Evolutionary conservation across 2,888 invertebrate genomes (phyloP).

Genomic region (Macrophya alboannulata): DNA sequence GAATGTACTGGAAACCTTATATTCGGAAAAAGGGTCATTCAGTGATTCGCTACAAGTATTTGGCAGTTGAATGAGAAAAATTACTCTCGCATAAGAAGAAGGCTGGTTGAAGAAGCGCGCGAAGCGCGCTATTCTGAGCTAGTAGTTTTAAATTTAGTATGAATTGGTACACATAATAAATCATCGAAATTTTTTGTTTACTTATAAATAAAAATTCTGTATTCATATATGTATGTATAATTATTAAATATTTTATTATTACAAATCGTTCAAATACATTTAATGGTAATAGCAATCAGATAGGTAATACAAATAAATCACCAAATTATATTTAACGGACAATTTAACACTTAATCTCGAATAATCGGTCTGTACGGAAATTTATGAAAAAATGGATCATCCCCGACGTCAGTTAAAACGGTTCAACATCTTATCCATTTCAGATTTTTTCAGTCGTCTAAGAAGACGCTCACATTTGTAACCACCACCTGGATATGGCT

Average conservation of each 20-base stretch:
- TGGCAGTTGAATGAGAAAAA: too few species aligned
- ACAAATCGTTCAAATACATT: slow-evolving; percentile 51
- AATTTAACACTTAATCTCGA: slow-evolving; percentile 29
- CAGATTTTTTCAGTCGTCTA: not conserved
- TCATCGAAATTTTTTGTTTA: not conserved
- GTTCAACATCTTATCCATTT: slow-evolving; percentile 22
- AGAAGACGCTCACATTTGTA: not conserved
- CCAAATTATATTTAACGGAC: slow-evolving; percentile 29
- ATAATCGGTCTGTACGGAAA: slow-evolving; percentile 25
- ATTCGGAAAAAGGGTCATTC: too few species aligned
- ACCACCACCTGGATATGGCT: slow-evolving; percentile 11
- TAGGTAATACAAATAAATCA: slow-evolving; percentile 44
- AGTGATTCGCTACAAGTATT: too few species aligned
- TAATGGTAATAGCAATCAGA: slow-evolving; percentile 31
- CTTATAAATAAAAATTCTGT: not conserved
- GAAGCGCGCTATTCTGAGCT: too few species aligned
- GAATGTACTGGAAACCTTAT: too few species aligned
- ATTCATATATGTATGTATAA: slow-evolving; percentile 15
- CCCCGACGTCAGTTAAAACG: not conserved
- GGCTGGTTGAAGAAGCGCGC: too few species aligned
- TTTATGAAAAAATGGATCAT: slow-evolving; percentile 40
- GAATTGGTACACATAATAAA: not conserved
- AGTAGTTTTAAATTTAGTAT: not conserved
- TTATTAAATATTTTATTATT: slow-evolving; percentile 55
- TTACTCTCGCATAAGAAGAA: too few species aligned